Conservation (phyloP, 30 jellyfish, hydroid and myxozoan genomes). For the Haliclystus octoradiatus region DNA sequence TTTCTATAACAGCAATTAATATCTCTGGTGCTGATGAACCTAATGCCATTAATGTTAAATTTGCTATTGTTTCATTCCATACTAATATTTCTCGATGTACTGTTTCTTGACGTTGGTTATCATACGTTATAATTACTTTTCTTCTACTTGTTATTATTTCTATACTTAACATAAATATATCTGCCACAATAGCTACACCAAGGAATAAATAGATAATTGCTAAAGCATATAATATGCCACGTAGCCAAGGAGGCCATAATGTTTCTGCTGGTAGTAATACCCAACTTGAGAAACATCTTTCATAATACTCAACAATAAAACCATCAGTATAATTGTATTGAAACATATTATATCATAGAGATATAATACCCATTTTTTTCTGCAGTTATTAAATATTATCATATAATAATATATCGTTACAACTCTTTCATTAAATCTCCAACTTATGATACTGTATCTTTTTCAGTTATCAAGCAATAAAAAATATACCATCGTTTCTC, state of each 20-base stretch:
- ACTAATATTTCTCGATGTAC: conserved; percentile 63
- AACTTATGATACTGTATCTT: too few species aligned
- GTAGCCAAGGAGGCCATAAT: conserved; percentile 75
- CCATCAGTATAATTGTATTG: conserved; percentile 43
- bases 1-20: conserved; percentile 76
- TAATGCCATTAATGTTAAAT: conserved; percentile 82
- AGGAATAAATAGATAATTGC: conserved; percentile 65
- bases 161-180: conserved; percentile 73
- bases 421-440: too few species aligned
- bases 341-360: not conserved
- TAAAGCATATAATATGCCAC: conserved; percentile 49
- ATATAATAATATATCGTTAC: too few species aligned
- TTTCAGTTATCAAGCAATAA: too few species aligned
- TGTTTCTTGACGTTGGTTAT: conserved; percentile 43
- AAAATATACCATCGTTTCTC: too few species aligned
- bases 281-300: conserved; percentile 77
- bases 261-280: conserved; percentile 70
- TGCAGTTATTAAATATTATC: too few species aligned
- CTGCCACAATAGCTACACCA: conserved; percentile 93
- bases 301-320: conserved; percentile 38
- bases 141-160: conserved; percentile 86
- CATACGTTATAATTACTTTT: conserved; percentile 50
- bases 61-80: conserved; percentile 93
- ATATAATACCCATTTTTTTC: too few species aligned
- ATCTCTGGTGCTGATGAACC: conserved; percentile 97